Evolutionary conservation across 2,797 vertebrate species (phyloP), one percentile per base, ranked within the genome.

Genomic region (Sebastes variabilis): DNA sequence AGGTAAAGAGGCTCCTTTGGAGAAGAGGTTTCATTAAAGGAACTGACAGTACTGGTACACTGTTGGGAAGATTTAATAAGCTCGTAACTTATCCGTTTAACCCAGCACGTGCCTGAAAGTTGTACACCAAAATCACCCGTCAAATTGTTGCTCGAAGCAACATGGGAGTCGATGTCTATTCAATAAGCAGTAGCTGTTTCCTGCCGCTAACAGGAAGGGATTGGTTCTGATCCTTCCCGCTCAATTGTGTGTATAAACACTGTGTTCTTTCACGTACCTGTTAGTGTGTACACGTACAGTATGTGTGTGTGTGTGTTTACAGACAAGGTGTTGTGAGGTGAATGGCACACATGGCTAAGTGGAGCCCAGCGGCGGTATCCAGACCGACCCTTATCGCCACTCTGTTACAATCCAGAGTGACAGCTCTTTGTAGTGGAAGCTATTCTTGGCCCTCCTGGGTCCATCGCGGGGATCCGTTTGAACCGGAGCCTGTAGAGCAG

Each of bases 31-130:
- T 90, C 79, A 90, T 90, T 88, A 81, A 82, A 83, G 38, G 78
- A 90, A 70, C 61, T 72, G 72, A 81, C 74, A 84, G 84, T 81
- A 71, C 62, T 56, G 76, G 68, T 54, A 67, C 86, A 86, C 80
- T 80, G 81, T 76, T 78, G 79, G 58, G 86, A 66, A 90, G 92
- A 95, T 95, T 92, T 86, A 93, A 95, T 95, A 86, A 93, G 91
- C 84, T 90, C 75, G 22, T 64, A 71, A 82, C 69, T 91, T 85
- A 94, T 93, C 77, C 34, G 49, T 90, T 95, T 94, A 93, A 81
- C 75, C 38, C 61, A 8, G 84, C 77, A 78, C 67, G 29, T 85
- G 81, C 77, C 80, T 84, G 87, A 87, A 89, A 87, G 84, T 77
- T 71, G 24, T 73, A 38, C 38, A 61, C 59, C 78, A 30, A 84